These are phyloP conservation scores for Papilio aristodemus DNA, from an alignment of 1,140 invertebrate genomes.

Conservation along the genomic window DNA sequence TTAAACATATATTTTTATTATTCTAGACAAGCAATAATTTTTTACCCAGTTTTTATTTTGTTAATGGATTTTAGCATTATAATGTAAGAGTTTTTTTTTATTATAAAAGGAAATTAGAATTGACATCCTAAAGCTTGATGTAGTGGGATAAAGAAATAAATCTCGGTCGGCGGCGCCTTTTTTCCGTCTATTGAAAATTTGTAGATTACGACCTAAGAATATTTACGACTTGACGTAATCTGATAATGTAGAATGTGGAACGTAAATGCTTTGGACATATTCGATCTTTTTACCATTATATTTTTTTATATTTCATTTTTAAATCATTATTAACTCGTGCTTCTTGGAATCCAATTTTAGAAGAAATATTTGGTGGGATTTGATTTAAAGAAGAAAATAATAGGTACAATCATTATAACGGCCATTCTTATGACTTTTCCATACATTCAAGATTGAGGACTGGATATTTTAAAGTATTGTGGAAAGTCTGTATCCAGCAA, in stretches of 20 bases:
- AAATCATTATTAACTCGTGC: too few relatives aligned
- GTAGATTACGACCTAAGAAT: constrained; percentile 15
- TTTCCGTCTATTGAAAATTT: constrained; percentile 11
- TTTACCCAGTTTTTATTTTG: background rate
- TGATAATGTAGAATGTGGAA: constrained; percentile 2
- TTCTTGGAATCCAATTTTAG: too few relatives aligned
- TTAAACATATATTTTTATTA: background rate
- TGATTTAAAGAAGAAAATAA: too few relatives aligned
- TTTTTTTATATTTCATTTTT: too few relatives aligned
- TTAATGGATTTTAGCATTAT: background rate
- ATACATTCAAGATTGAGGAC: too few relatives aligned
- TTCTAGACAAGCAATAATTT: background rate
- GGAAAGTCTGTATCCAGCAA: too few relatives aligned
- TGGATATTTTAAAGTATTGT: too few relatives aligned
- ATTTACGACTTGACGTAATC: constrained; percentile 20
- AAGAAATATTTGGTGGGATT: too few relatives aligned
- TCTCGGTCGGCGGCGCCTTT: constrained; percentile 6
- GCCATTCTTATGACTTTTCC: too few relatives aligned
- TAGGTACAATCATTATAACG: too few relatives aligned
- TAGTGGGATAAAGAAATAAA: constrained; percentile 18
- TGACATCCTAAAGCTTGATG: constrained; percentile 20
- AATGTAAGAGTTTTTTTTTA: background rate
- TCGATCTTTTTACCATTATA: background rate
- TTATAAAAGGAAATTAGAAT: constrained; percentile 12
- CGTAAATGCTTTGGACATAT: background rate